Evolutionary conservation across 1,140 invertebrate species (phyloP), one percentile per base, ranked within the genome.

Genomic region (Neodiprion lecontei): DNA sequence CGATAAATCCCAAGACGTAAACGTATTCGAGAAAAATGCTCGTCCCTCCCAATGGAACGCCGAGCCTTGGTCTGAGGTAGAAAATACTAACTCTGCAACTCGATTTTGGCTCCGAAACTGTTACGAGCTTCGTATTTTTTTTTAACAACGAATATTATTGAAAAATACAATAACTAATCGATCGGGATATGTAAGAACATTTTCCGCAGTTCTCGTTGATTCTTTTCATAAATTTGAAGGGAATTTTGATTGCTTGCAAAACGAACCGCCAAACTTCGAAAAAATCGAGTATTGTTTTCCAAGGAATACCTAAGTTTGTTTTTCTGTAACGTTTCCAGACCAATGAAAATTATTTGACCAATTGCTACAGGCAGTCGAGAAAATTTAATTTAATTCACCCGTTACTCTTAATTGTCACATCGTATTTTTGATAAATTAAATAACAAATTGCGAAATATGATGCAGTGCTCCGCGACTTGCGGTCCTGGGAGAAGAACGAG

Each of bases 11-110:
- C 28, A 40, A 40, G 28, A 40, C 77, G 61, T 78, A 75, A 69
- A 17, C 67, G 9, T 66, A 70, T 66, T 82, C 82, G 47, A 82
- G 84, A 82, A 77, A 85, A 21, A 83, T 80, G 72, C 81, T 82
- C 70, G 84, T 84, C 79, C 76, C 79, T 79, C 83, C 14, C 82
- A 80, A 77, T 88, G 87, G 87, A 80, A 87, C 67, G 82, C 81
- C 1, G 83, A 85, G 40, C 70, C 76, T 10, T 88, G 87, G 87
- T 72, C 83, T 70, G 76, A 78, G 71, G 87, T 87, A 69, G 48
- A 48, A 61, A 71, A 70, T 70, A 47, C 40, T 65, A 47, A 23
- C 28, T 74, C 28, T 40, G 28, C 28, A 40, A 1, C 28, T 40
- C 28, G 28, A 40, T 40, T 3, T 4, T 40, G 2, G 1, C 28